Conservation (phyloP, 2,888 invertebrate genomes). For the Pseudanteris insignis region DNA sequence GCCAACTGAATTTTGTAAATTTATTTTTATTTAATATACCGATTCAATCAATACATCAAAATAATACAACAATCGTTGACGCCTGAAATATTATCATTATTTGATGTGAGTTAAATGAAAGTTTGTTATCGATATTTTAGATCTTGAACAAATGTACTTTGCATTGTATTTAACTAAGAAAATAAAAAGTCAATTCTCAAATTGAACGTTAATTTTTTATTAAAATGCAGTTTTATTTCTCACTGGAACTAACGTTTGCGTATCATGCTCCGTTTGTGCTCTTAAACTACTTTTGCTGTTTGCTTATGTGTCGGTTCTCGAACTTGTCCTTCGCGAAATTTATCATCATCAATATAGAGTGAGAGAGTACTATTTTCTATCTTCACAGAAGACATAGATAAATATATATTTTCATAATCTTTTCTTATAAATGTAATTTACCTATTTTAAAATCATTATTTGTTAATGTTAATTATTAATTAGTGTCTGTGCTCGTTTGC, state of each 20-base stretch:
- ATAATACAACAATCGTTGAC: too few relatives aligned
- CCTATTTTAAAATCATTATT: slow-evolving; percentile 65
- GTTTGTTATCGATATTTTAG: too few relatives aligned
- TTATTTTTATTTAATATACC: too few relatives aligned
- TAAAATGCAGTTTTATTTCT: slow-evolving; percentile 48
- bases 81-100: too few relatives aligned
- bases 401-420: slow-evolving; percentile 68
- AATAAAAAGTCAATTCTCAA: too few relatives aligned
- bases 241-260: slow-evolving; percentile 24
- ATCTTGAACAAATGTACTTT: too few relatives aligned
- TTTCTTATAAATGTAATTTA: slow-evolving; percentile 67
- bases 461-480: slow-evolving; percentile 65
- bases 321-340: slow-evolving; percentile 46
- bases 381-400: slow-evolving; percentile 69
- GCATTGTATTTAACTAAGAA: too few relatives aligned
- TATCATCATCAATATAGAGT: slow-evolving; percentile 64
- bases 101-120: too few relatives aligned
- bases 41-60: too few relatives aligned
- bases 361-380: slow-evolving; percentile 68
- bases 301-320: slow-evolving; percentile 56
- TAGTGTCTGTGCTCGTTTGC: slow-evolving; percentile 63
- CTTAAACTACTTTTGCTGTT: slow-evolving; percentile 60
- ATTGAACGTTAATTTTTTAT: too few relatives aligned
- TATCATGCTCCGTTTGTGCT: slow-evolving; percentile 47
- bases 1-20: too few relatives aligned